Evolutionary conservation across 1,140 invertebrate species (phyloP).

Genomic region (Delia radicum): DNA sequence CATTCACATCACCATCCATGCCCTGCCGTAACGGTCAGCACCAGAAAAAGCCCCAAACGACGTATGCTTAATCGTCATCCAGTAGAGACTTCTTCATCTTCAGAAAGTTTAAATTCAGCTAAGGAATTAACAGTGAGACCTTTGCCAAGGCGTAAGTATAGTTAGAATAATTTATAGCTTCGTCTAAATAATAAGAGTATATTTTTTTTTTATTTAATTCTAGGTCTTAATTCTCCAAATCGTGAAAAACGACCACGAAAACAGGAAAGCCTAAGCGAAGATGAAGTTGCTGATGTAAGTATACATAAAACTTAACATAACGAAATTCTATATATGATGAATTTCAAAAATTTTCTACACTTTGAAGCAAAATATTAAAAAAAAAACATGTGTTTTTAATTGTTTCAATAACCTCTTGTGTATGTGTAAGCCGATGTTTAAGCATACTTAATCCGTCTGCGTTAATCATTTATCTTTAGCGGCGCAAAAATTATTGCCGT

Average conservation of each 20-base stretch:
- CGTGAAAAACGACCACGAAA: constrained; percentile 26
- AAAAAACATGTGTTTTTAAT: no score
- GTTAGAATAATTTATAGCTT: not conserved
- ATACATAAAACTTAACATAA: no score
- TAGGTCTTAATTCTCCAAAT: constrained; percentile 31
- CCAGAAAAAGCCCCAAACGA: constrained; percentile 59
- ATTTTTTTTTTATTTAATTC: not conserved
- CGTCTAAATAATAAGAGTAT: not conserved
- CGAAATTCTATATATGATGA: not conserved
- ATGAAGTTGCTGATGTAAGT: constrained; percentile 35
- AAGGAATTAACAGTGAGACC: constrained; percentile 34
- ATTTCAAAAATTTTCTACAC: no score
- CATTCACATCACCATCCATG: constrained; percentile 38
- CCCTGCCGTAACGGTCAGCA: constrained; percentile 37
- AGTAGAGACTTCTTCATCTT: constrained; percentile 58
- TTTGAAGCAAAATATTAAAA: no score
- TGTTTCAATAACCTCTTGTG: no score
- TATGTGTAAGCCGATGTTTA: no score
- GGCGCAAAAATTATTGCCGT: no score
- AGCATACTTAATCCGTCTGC: no score
- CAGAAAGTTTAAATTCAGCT: constrained; percentile 58
- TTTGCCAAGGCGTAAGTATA: constrained; percentile 26
- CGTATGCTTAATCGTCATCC: constrained; percentile 52
- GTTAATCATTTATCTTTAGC: no score
- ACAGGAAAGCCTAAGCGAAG: constrained; percentile 30